Evolutionary conservation across 2,888 invertebrate genomes (phyloP), one percentile per base, ranked within the genome.

Genomic region (Orchestes rusci): DNA sequence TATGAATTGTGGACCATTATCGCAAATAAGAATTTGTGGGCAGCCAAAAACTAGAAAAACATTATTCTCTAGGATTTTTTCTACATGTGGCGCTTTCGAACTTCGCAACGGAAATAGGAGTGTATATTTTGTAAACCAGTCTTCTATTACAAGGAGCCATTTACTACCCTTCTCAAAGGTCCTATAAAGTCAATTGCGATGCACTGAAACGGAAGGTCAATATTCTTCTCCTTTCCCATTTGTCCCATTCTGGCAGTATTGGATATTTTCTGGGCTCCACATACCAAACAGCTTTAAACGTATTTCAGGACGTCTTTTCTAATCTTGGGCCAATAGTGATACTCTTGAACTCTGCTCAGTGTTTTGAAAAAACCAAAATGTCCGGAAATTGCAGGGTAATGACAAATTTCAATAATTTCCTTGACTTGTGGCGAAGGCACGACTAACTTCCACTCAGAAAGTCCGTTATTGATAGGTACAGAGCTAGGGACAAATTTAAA

Each of bases 341-440:
- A 12, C 7, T 52, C 49, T 16, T 30, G 27, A 3, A 52, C 34
- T 39, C 47, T 17, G 1, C 18, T 10, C n/a, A 46, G 17, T 7
- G 52, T 55, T 48, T 55, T 53, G 31, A 28, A 50, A 16, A 47
- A 40, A 8, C 53, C 53, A 39, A 55, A 45, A 39, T 56, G 56
- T n/a, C 45, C 45, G 18, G 41, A 23, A 16, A 31, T 39, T n/a
- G 51, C 43, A 5, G 30, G 41, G 28, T 49, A 50, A 41, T 56
- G 55, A 39, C 35, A 45, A 3, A 10, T 16, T 18, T 37, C 28
- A 16, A 55, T 30, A 17, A 55, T 29, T 16, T 16, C 15, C 16
- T 4, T 8, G 10, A 15, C 7, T 15, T 16, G 16, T 8, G 13
- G 7, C 2, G 15, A 10, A 15, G 33, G 33, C 5, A 33, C 33